Percentiles rank a stretch among this genome's conserved stretches.
Evolutionary conservation across 2,888 invertebrate genomes (phyloP).

Genomic region (Eupithecia vulgata): DNA sequence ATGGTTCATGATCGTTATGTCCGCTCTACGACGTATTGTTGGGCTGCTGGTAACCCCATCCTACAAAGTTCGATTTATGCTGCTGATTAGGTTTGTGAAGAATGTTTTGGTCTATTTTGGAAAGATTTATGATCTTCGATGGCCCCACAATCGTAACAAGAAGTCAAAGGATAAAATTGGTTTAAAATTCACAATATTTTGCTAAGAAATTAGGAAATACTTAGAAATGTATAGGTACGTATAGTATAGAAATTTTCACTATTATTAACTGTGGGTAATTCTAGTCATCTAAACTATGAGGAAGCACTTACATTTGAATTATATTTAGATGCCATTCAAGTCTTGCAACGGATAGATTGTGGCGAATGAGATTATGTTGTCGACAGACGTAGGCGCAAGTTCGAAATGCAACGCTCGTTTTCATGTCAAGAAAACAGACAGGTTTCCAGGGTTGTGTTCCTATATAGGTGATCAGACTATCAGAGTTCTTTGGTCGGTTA

Average conservation of each 20-base stretch:
- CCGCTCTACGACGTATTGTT: constrained; percentile 61
- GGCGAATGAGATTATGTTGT: constrained; percentile 46
- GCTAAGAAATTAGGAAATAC: neutral
- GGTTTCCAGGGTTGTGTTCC: neutral
- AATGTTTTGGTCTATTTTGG: constrained; percentile 24
- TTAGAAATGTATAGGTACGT: neutral
- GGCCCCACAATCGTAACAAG: neutral
- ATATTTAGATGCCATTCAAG: constrained; percentile 34
- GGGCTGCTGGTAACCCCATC: constrained; percentile 44
- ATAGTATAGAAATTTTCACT: neutral
- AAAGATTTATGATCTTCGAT: neutral
- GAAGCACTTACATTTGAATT: constrained; percentile 31
- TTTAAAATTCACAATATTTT: neutral
- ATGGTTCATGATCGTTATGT: constrained; percentile 61
- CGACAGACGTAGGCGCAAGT: constrained; percentile 34
- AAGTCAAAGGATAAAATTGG: neutral
- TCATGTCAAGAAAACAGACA: constrained; percentile 20
- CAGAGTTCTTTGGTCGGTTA: neutral
- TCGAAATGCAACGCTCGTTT: constrained; percentile 36
- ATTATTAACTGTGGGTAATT: neutral
- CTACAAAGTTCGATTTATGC: constrained; percentile 51
- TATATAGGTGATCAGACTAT: neutral
- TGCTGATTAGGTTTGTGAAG: constrained; percentile 49
- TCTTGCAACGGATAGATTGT: constrained; percentile 36
- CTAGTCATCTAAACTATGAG: constrained; percentile 20